Evolutionary conservation across 2,888 invertebrate genomes (phyloP).

Genomic region (Furcula furcula): DNA sequence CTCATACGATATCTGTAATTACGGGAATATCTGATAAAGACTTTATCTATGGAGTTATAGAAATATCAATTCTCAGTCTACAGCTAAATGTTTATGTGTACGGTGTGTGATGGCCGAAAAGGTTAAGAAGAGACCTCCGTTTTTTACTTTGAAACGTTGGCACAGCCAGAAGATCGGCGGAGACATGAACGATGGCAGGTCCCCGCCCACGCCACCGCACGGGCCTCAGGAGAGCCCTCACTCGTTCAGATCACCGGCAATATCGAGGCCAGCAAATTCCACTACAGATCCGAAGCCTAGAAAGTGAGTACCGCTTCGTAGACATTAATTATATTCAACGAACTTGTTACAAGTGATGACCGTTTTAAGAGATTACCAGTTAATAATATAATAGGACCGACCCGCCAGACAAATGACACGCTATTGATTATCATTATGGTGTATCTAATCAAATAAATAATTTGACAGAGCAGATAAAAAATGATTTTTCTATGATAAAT

Average conservation of each 20-base stretch:
- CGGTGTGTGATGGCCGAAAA: conserved; percentile 61
- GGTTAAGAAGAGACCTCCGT: conserved; percentile 56
- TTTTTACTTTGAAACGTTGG: conserved; percentile 62
- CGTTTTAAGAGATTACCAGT: background rate
- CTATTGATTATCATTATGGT: background rate
- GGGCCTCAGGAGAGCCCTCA: conserved; percentile 19
- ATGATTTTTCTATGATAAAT: too few relatives aligned
- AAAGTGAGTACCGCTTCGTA: conserved; percentile 44
- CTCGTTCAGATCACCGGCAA: conserved; percentile 28
- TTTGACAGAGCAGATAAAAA: too few relatives aligned
- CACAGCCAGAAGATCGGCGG: conserved; percentile 44
- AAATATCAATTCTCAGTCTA: conserved; percentile 16
- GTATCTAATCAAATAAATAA: too few relatives aligned
- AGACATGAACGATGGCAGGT: conserved; percentile 16
- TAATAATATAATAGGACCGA: background rate
- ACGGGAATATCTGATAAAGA: conserved; percentile 16
- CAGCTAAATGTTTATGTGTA: conserved; percentile 22
- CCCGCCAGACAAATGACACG: background rate
- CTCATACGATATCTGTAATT: conserved; percentile 11
- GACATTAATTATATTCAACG: conserved; percentile 27
- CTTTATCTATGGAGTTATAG: background rate
- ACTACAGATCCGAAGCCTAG: conserved; percentile 47
- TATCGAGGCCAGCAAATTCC: conserved; percentile 28
- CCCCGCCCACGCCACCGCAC: conserved; percentile 9
- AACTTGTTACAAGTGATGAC: conserved; percentile 15